Conservation (phyloP, 1,140 invertebrate species). For the Rhopalosiphum padi region DNA sequence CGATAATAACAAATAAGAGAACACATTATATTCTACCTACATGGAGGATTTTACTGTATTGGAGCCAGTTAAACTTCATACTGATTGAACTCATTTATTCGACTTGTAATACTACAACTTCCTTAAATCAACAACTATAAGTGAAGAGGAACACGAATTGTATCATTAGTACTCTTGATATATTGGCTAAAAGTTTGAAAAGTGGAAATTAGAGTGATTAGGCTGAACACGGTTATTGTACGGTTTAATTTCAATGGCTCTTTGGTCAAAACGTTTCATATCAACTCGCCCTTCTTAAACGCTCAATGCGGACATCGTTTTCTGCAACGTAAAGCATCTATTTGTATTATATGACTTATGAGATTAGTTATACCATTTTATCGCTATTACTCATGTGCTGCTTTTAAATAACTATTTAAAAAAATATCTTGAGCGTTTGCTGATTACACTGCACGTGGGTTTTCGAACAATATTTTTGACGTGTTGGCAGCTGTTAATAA, state of each 20-base stretch:
- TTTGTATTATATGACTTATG: neutral
- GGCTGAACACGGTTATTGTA: neutral
- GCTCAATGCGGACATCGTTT: neutral
- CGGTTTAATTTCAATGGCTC: neutral
- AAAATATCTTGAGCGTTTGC: neutral
- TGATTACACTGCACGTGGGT: too few species aligned
- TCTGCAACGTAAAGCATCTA: neutral
- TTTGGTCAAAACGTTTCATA: neutral
- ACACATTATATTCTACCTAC: neutral
- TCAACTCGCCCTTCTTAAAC: neutral
- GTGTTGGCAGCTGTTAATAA: too few species aligned
- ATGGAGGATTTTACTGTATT: neutral
- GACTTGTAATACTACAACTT: neutral
- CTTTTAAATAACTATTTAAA: neutral
- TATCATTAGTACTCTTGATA: conserved; percentile 10
- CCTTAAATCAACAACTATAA: conserved; percentile 1
- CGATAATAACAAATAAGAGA: neutral
- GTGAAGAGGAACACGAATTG: neutral
- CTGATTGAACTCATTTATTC: neutral
- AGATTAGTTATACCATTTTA: neutral
- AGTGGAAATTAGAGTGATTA: neutral
- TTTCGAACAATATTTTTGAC: too few species aligned
- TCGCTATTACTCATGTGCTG: neutral
- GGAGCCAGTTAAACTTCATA: neutral
- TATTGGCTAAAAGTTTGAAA: neutral